phyloP scores from a whole-genome alignment of 2,113 vertebrate genomes.

The Gymnogyps californianus region DNA sequence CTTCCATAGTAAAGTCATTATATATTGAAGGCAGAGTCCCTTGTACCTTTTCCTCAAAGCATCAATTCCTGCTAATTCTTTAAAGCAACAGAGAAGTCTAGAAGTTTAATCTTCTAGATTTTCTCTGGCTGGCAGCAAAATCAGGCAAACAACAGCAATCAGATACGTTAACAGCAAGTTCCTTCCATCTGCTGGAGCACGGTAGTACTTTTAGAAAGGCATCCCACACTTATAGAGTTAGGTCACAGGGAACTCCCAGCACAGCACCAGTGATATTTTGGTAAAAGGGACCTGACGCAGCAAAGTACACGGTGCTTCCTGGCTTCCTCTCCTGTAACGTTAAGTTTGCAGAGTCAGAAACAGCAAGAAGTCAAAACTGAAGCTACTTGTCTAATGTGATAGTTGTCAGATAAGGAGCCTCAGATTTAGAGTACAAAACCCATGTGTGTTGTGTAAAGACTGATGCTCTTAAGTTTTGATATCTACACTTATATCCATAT shows the following conservation, averaged over 20 bases:
- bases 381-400: not conserved
- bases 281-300: not conserved
- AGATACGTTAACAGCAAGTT: not conserved
- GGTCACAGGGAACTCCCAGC: not conserved
- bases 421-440: not conserved
- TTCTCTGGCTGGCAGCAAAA: not conserved
- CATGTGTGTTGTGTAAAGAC: not conserved
- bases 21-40: not conserved
- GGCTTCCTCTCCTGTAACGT: rapidly evolving
- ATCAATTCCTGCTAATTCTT: not conserved
- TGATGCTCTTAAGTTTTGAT: not conserved
- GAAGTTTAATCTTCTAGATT: not conserved
- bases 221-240: not conserved
- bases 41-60: not conserved
- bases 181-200: not conserved
- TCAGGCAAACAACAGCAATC: not conserved
- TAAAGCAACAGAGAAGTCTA: not conserved
- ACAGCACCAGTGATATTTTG: not conserved
- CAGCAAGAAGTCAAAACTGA: not conserved
- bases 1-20: not conserved
- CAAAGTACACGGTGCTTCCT: not conserved
- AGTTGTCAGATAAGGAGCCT: not conserved
- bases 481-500: not conserved
- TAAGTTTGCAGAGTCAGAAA: not conserved
- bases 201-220: not conserved